Conservation (phyloP, 2,888 invertebrate genomes). For the Diarsia mendica region DNA sequence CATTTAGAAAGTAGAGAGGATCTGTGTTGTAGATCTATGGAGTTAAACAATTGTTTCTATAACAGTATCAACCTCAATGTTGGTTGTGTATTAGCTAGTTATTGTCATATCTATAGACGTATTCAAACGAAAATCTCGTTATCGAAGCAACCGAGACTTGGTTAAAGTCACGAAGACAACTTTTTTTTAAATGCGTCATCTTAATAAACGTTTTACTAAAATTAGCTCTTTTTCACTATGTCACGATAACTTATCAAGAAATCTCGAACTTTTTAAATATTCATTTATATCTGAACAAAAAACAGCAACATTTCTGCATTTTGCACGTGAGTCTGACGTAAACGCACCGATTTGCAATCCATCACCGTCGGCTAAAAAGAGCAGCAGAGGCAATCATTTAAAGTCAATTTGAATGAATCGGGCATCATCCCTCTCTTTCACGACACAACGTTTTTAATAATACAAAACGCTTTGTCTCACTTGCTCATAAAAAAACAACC, state of each 20-base stretch:
- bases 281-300: background rate
- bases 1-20: constrained; percentile 18
- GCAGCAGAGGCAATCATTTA: constrained; percentile 86
- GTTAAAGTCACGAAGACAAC: background rate
- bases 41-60: background rate
- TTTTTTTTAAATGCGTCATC: background rate
- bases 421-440: constrained; percentile 72
- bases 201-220: background rate
- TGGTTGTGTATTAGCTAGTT: background rate
- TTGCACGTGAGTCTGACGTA: constrained; percentile 71
- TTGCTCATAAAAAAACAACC: constrained; percentile 81
- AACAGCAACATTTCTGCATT: constrained; percentile 24
- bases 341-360: constrained; percentile 86
- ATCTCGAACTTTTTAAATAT: background rate
- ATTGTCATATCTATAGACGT: background rate
- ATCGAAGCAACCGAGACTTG: background rate
- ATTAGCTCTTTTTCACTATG: background rate
- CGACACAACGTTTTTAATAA: constrained; percentile 57
- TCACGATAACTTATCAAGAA: constrained; percentile 9
- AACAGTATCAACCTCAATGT: background rate
- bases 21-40: background rate
- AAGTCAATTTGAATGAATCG: constrained; percentile 88
- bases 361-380: constrained; percentile 87
- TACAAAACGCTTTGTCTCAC: constrained; percentile 68
- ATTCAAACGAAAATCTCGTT: background rate